Evolutionary conservation across 2,888 invertebrate genomes (phyloP).

Genomic region (Ischnura elegans): DNA sequence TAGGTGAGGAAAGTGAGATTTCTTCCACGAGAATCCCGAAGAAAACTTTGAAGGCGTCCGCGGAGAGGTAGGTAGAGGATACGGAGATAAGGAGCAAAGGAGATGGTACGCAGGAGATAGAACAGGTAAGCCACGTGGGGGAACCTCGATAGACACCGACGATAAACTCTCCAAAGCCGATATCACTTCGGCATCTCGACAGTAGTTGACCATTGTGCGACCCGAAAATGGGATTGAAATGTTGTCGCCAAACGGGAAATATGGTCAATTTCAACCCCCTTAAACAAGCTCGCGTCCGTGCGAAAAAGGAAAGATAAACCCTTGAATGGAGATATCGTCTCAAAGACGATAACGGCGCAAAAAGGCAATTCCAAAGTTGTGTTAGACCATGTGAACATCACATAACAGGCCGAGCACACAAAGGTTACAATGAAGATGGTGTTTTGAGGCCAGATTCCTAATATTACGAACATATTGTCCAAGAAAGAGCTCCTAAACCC

Average conservation of each 20-base stretch:
- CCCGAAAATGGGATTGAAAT: constrained; percentile 10
- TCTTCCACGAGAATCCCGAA: not conserved
- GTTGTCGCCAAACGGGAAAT: constrained; percentile 26
- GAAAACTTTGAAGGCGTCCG: not conserved
- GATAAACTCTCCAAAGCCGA: not conserved
- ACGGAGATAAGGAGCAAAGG: not conserved
- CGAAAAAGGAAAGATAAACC: not conserved
- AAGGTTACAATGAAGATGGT: not conserved
- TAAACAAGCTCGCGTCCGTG: not conserved
- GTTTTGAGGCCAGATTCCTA: not conserved
- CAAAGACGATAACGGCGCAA: not conserved
- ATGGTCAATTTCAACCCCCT: constrained; percentile 16
- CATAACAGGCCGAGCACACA: not conserved
- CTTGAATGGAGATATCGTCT: not conserved
- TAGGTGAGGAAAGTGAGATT: not conserved
- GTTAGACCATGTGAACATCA: not conserved
- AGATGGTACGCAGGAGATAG: not conserved
- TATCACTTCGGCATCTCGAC: not conserved
- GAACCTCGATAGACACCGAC: not conserved
- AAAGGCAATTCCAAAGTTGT: not conserved
- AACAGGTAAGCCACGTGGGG: not conserved
- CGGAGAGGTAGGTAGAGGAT: not conserved
- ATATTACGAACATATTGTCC: not conserved
- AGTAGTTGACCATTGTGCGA: constrained; percentile 14
- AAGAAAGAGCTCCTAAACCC: not conserved